Evolutionary conservation across 2,888 invertebrate genomes (phyloP).

Genomic region (Hypena proboscidalis): DNA sequence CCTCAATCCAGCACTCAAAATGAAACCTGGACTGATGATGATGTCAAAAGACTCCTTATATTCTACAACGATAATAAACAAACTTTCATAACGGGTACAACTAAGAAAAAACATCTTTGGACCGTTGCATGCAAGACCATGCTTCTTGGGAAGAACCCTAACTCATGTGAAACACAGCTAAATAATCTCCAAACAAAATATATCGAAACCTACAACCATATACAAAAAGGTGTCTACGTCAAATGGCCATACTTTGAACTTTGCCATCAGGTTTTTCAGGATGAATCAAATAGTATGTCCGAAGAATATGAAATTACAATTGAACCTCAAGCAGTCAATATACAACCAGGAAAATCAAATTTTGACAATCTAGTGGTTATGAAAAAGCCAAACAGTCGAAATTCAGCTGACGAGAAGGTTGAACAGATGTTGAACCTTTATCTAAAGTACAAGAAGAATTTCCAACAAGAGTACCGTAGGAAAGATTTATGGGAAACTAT

Average conservation of each 20-base stretch:
- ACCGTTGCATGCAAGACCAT: conserved; percentile 74
- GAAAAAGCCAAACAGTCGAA: conserved; percentile 47
- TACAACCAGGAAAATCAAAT: conserved; percentile 19
- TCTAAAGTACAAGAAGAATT: conserved; percentile 62
- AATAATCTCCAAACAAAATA: conserved; percentile 60
- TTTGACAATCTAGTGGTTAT: conserved; percentile 49
- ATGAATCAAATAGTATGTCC: conserved; percentile 43
- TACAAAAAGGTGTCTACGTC: conserved; percentile 50
- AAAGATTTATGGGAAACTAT: conserved; percentile 72
- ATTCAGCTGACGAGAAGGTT: conserved; percentile 59
- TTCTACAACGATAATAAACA: conserved; percentile 76
- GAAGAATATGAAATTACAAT: conserved; percentile 1
- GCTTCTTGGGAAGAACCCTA: conserved; percentile 60
- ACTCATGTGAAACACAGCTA: conserved; percentile 63
- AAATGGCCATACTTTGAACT: conserved; percentile 65
- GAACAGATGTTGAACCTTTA: conserved; percentile 67
- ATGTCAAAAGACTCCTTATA: conserved; percentile 63
- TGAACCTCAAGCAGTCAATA: conserved; percentile 26
- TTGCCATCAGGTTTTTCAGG: conserved; percentile 70
- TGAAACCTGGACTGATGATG: conserved; percentile 64
- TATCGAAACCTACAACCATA: conserved; percentile 48
- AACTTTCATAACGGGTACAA: conserved; percentile 60
- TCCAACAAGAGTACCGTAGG: conserved; percentile 58
- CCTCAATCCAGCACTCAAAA: conserved; percentile 6
- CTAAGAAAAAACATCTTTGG: conserved; percentile 70